phyloP scores from a whole-genome alignment of 1,140 invertebrate species.

The Papilio helenus region DNA sequence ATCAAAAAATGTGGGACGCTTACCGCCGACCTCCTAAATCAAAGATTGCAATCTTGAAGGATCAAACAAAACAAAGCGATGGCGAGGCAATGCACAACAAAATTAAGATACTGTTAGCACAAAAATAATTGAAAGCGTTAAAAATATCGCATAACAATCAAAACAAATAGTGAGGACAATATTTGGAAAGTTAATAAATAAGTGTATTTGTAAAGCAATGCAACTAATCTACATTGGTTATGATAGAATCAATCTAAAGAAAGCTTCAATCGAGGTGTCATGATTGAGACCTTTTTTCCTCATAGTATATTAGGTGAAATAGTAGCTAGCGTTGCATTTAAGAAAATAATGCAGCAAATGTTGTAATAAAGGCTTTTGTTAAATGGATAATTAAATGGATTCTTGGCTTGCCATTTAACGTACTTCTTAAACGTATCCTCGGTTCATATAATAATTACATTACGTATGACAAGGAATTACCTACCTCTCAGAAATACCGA shows the following conservation, averaged over 20 bases:
- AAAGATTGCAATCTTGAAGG: conserved; percentile 66
- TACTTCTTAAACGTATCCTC: background rate
- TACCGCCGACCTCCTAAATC: conserved; percentile 65
- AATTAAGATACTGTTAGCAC: conserved; percentile 74
- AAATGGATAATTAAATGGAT: background rate
- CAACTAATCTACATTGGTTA: background rate
- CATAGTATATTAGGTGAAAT: background rate
- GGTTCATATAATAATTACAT: conserved; percentile 19
- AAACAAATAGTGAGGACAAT: too few species aligned
- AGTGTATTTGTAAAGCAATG: too few species aligned
- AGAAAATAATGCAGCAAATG: background rate
- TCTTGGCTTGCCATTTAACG: background rate
- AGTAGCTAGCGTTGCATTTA: background rate
- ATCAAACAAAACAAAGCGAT: conserved; percentile 66
- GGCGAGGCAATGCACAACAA: conserved; percentile 63
- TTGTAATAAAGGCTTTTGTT: background rate
- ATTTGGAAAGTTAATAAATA: too few species aligned
- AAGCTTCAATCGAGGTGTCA: background rate
- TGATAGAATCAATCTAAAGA: background rate
- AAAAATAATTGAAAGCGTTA: conserved; percentile 59
- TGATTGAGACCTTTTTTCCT: background rate
- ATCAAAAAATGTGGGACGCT: background rate
- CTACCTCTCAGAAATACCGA: conserved; percentile 21
- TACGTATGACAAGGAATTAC: conserved; percentile 18
- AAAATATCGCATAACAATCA: too few species aligned